A percentile compares a stretch with the other conserved stretches of the same genome.
Conservation (phyloP, 1,140 invertebrate genomes). For the Aphelinus atriplicis region DNA sequence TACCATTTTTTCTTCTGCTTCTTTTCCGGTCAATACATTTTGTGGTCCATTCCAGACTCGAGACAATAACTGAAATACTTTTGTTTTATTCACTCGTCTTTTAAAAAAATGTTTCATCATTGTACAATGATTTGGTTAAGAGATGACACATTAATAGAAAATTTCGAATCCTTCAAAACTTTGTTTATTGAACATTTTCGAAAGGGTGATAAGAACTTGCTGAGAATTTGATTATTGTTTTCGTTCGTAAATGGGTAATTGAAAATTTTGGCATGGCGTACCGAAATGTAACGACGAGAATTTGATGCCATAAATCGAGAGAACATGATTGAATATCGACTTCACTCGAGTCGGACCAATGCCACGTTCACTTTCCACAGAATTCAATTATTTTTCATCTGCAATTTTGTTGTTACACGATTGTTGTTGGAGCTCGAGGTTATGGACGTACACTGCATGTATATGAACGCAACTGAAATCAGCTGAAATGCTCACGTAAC, state of each 20-base stretch:
- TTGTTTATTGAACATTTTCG: background rate
- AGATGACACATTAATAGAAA: background rate
- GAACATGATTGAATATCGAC: constrained; percentile 50
- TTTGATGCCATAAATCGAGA: constrained; percentile 45
- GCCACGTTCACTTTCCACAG: constrained; percentile 22
- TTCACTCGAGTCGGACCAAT: background rate
- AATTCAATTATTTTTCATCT: constrained; percentile 29
- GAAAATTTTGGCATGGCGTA: constrained; percentile 25
- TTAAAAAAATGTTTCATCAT: background rate
- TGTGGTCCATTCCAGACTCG: constrained; percentile 60
- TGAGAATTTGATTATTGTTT: constrained; percentile 24
- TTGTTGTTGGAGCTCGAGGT: too few relatives aligned
- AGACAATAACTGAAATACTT: constrained; percentile 62
- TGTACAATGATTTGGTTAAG: too few relatives aligned
- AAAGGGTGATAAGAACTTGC: background rate
- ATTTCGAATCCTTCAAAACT: constrained; percentile 2
- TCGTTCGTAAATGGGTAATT: background rate
- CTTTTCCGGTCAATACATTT: constrained; percentile 55
- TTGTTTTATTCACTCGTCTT: constrained; percentile 56
- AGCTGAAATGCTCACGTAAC: too few relatives aligned
- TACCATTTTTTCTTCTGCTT: constrained; percentile 62
- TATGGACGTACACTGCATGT: too few relatives aligned
- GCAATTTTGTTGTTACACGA: too few relatives aligned
- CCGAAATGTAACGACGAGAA: constrained; percentile 53
- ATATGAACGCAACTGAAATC: too few relatives aligned